phyloP scores from a whole-genome alignment of 2,113 vertebrate genomes.

The Vombatus ursinus region DNA sequence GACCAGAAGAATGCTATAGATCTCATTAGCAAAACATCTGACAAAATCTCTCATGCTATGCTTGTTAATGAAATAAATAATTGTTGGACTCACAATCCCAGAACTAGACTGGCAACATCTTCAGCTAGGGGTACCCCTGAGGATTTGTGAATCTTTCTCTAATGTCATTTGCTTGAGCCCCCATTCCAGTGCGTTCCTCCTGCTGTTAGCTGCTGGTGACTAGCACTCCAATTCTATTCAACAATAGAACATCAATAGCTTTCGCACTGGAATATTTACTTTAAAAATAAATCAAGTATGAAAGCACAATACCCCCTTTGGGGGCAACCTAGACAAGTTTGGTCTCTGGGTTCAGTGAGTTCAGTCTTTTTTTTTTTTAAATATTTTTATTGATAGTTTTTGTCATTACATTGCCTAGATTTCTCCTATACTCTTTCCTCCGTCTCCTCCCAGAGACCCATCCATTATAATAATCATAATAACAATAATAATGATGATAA shows the following conservation, averaged over 20 bases:
- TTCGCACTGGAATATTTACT: no score
- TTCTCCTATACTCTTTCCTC: no score
- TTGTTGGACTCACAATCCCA: neutral
- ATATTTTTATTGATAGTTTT: no score
- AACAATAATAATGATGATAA: no score
- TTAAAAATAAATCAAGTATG: neutral
- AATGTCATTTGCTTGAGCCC: neutral
- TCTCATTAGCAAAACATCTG: neutral
- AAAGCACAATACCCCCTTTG: neutral
- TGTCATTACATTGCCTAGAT: no score
- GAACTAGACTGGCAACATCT: neutral
- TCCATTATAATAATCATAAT: no score
- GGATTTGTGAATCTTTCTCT: neutral
- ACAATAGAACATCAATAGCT: neutral
- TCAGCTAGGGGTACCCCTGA: neutral
- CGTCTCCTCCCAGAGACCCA: no score
- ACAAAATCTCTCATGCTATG: neutral
- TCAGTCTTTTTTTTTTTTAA: no score
- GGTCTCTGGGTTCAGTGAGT: neutral
- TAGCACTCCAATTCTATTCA: neutral
- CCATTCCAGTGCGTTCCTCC: neutral
- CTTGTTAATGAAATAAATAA: neutral
- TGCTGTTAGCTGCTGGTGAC: no score
- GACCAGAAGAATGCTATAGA: neutral
- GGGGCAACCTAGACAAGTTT: neutral